Evolutionary conservation across 2,113 vertebrate species (phyloP).

Genomic region (Suricata suricatta): DNA sequence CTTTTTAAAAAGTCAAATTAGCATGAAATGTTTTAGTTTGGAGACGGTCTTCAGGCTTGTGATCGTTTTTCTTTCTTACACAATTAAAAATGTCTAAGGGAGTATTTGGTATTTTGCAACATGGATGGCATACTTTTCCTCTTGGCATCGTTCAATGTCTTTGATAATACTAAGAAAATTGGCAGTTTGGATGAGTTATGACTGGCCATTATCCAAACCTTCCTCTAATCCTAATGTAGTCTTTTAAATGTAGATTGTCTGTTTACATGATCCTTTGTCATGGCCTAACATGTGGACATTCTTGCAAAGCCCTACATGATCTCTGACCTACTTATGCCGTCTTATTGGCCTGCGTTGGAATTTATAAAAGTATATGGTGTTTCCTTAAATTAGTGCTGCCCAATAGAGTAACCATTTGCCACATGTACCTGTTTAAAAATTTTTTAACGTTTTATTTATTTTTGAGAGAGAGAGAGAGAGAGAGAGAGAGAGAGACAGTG

Average conservation of each 20-base stretch:
- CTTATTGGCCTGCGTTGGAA: not conserved
- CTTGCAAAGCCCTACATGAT: conserved; percentile 31
- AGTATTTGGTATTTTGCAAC: not conserved
- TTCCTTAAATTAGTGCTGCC: not conserved
- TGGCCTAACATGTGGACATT: not conserved
- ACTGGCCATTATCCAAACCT: not conserved
- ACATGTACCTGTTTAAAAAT: too few species aligned
- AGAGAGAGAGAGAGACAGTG: too few species aligned
- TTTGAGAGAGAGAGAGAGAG: too few species aligned
- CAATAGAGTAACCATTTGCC: not conserved
- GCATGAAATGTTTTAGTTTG: not conserved
- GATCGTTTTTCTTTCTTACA: not conserved
- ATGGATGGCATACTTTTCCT: rapidly evolving
- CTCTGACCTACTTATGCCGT: not conserved
- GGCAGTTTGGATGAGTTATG: not conserved
- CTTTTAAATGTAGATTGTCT: not conserved
- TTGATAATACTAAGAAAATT: not conserved
- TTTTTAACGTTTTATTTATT: too few species aligned
- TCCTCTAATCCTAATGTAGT: not conserved
- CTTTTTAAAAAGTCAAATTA: not conserved
- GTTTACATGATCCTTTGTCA: not conserved
- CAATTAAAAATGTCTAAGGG: not conserved
- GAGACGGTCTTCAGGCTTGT: not conserved
- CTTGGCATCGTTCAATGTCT: not conserved
- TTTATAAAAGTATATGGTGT: not conserved